Conservation (phyloP, 2,888 invertebrate species). For the Papilio elwesi region DNA sequence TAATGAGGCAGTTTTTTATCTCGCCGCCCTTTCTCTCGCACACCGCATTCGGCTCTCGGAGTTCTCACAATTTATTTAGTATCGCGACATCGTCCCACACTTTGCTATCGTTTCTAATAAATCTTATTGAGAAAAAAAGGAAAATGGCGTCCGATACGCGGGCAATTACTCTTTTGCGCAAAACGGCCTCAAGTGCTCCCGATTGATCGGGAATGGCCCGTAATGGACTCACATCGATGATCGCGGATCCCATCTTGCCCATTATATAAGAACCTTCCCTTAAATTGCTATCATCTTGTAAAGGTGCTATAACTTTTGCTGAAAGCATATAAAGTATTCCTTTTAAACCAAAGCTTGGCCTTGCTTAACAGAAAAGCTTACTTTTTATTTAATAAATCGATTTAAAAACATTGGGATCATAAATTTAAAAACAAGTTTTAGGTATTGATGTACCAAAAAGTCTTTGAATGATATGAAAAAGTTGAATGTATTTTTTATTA, state of each 20-base stretch:
- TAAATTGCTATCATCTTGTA: conserved; percentile 31
- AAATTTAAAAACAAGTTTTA: no score
- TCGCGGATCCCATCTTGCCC: conserved; percentile 31
- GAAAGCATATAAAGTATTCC: not conserved
- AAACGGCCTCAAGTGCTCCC: conserved; percentile 52
- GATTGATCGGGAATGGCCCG: conserved; percentile 48
- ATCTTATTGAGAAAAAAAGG: conserved; percentile 45
- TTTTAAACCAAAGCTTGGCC: not conserved
- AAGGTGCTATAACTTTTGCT: conserved; percentile 17
- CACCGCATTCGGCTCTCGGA: conserved; percentile 15
- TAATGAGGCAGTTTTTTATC: conserved; percentile 28
- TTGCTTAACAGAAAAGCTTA: not conserved
- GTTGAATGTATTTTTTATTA: no score
- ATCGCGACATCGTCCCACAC: conserved; percentile 26
- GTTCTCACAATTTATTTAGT: conserved; percentile 33
- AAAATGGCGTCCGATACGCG: conserved; percentile 47
- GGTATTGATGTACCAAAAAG: no score
- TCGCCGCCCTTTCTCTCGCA: not conserved
- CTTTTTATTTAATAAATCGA: no score
- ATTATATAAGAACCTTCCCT: conserved; percentile 16
- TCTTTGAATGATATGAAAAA: no score
- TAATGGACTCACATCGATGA: conserved; percentile 51
- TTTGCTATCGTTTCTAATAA: conserved; percentile 42
- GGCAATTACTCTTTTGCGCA: conserved; percentile 45
- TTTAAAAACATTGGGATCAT: no score